Evolutionary conservation across 1,140 invertebrate genomes (phyloP).

Genomic region (Periplaneta americana): DNA sequence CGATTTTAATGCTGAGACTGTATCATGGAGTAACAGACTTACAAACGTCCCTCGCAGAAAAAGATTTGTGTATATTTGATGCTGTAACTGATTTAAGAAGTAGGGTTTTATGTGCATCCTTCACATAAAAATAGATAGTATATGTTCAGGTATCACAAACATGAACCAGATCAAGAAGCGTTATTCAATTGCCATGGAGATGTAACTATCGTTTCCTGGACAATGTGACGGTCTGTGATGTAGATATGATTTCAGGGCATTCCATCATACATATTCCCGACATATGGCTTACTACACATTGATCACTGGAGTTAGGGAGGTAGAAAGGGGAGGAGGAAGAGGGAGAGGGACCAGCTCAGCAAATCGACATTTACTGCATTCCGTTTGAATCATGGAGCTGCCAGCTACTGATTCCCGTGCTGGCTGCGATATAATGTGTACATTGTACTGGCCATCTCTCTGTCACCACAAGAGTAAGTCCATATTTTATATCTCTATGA

Average conservation of each 20-base stretch:
- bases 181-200: too few relatives aligned
- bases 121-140: too few relatives aligned
- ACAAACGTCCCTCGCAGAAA: too few relatives aligned
- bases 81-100: too few relatives aligned
- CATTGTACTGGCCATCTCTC: not conserved
- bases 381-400: not conserved
- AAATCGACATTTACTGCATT: not conserved
- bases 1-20: too few relatives aligned
- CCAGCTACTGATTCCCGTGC: not conserved
- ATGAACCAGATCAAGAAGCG: too few relatives aligned
- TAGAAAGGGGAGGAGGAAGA: not conserved
- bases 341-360: not conserved
- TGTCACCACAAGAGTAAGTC: not conserved
- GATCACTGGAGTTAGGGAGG: too few relatives aligned
- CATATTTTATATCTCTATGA: too few relatives aligned
- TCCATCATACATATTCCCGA: not conserved
- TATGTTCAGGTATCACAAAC: too few relatives aligned
- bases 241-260: not conserved
- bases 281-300: not conserved
- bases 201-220: not conserved
- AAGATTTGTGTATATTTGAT: too few relatives aligned
- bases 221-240: not conserved
- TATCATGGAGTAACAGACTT: too few relatives aligned
- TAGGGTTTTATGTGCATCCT: too few relatives aligned
- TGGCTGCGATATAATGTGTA: not conserved